Conservation (phyloP, 1,140 invertebrate genomes). For the Drosophila burlai region DNA sequence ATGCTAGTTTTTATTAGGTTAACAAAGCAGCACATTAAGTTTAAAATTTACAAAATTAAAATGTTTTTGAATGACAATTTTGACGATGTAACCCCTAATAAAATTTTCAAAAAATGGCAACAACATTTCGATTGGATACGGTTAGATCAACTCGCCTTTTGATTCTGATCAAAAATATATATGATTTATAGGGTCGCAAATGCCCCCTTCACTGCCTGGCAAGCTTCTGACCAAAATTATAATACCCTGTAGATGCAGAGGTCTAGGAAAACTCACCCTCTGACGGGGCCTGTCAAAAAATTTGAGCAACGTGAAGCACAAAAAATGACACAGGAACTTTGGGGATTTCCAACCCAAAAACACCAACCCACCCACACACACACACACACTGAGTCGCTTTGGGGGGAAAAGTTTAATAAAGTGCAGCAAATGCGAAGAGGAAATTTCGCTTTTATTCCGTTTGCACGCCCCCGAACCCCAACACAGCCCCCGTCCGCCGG, state of each 20-base stretch:
- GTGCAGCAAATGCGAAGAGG: constrained; percentile 80
- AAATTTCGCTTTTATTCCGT: constrained; percentile 78
- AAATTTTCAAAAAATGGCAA: not conserved
- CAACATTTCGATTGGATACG: not conserved
- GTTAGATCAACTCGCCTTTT: not conserved
- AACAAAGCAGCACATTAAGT: not conserved
- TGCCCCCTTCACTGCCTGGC: no score
- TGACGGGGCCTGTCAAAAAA: constrained; percentile 76
- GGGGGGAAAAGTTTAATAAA: constrained; percentile 74
- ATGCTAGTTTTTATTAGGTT: not conserved
- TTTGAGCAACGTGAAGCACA: constrained; percentile 53
- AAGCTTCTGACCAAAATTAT: not conserved
- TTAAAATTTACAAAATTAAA: no score
- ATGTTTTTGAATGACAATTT: no score
- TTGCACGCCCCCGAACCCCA: not conserved
- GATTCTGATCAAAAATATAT: not conserved
- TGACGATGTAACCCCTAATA: not conserved
- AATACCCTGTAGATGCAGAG: not conserved
- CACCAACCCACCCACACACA: constrained; percentile 1
- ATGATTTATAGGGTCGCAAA: not conserved
- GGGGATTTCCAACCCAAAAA: constrained; percentile 64
- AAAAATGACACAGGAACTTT: constrained; percentile 83
- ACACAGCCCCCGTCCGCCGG: not conserved
- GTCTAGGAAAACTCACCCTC: constrained; percentile 39
- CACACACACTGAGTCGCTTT: constrained; percentile 13